Evolutionary conservation across 2,797 vertebrate species (phyloP).

Genomic region (Gephyroberyx darwinii): DNA sequence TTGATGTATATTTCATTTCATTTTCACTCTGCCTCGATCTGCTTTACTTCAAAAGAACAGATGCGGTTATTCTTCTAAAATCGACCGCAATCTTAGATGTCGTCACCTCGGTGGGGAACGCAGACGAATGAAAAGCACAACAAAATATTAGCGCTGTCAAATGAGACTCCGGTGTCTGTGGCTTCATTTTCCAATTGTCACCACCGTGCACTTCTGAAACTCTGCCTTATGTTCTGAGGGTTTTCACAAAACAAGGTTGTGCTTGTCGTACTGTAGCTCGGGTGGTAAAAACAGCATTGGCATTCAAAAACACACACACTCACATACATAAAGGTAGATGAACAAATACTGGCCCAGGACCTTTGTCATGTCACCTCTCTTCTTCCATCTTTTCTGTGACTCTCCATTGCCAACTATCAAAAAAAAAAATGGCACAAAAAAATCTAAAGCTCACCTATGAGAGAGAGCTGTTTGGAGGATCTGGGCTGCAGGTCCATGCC

Average conservation of each 20-base stretch:
- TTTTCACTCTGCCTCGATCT: constrained; percentile 21
- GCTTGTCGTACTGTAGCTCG: too few species aligned
- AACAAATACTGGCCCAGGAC: too few species aligned
- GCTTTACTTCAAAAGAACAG: constrained; percentile 5
- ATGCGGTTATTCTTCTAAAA: constrained; percentile 27
- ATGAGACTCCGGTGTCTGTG: neutral
- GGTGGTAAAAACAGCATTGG: neutral
- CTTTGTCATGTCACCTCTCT: too few species aligned
- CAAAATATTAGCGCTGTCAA: constrained; percentile 15
- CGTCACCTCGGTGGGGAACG: constrained; percentile 11
- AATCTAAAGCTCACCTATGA: constrained; percentile 85
- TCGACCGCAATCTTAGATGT: constrained; percentile 24
- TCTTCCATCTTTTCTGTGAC: neutral
- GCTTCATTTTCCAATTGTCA: neutral
- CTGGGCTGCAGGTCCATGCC: constrained; percentile 88
- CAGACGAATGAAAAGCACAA: constrained; percentile 21
- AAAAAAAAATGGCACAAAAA: neutral
- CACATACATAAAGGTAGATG: neutral
- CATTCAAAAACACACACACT: neutral
- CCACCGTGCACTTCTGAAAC: neutral
- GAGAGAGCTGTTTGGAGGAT: constrained; percentile 89
- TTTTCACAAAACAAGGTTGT: constrained; percentile 11
- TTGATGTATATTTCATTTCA: constrained; percentile 35
- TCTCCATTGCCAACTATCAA: neutral
- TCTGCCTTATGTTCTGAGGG: neutral